Evolutionary conservation across 2,888 invertebrate genomes (phyloP), one percentile per base, ranked within the genome.

Genomic region (Heliconius charithonia): DNA sequence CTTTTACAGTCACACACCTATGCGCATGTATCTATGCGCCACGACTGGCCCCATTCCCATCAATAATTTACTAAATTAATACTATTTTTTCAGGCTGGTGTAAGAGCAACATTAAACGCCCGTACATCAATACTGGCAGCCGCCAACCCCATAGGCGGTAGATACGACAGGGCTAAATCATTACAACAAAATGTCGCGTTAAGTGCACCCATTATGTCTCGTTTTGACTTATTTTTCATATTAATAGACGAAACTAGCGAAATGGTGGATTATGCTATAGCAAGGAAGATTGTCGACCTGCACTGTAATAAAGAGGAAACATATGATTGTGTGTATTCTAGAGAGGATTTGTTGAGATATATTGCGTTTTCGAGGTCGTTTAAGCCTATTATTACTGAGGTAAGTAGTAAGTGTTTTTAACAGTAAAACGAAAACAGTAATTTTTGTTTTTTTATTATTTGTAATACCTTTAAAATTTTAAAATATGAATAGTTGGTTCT

Each of bases 171-270:
- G 66, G 96, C 98, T 0, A 99, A 98, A 89, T 98, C 99, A 0
- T 93, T 99, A 7, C 98, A 99, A 85, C 99, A 99, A 89, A 99
- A 99, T 91, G 97, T 99, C 3, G 96, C 97, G 0, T 94, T 99
- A 25, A 97, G 98, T 0, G 99, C 99, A 0, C 99, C 99, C 0
- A 99, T 99, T 86, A 99, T 99, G 99, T 99, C 99, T 0, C 96
- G 99, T 84, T 99, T 99, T 92, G 99, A 99, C 93, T 95, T 99
- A 25, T 99, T 99, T 95, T 99, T 99, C 93, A 98, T 99, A 83
- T 95, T 99, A 2, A 98, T 99, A 3, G 99, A 99, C 89, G 99
- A 99, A 89, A 98, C 98, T 88, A 93, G 92, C 56, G 92, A 97
- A 94, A 96, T 99, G 84, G 97, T 98, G 0, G 99, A 99, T 92